Conservation (phyloP, 2,888 invertebrate species). For the Scaptomyza cyrtandrae region DNA sequence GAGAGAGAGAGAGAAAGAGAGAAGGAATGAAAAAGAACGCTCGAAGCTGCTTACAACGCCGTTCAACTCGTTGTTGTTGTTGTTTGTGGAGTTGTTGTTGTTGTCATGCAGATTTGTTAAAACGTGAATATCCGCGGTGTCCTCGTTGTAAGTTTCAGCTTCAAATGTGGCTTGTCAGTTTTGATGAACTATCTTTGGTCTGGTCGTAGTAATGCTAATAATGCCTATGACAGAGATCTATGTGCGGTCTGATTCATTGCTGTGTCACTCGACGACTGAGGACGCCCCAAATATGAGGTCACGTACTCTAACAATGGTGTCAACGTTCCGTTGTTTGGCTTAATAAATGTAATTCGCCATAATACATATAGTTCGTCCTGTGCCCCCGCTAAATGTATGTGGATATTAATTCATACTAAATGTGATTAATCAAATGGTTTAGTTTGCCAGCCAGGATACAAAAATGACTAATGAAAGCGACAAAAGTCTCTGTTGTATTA, state of each 20-base stretch:
- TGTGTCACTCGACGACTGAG: conserved; percentile 1
- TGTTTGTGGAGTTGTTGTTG: conserved; percentile 5
- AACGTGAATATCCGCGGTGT: conserved; percentile 47
- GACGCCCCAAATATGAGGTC: conserved; percentile 58
- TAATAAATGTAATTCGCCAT: conserved; percentile 69
- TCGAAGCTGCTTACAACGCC: conserved; percentile 12
- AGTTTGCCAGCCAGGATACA: conserved; percentile 14
- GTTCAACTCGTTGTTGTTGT: conserved; percentile 1
- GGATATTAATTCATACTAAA: conserved; percentile 70
- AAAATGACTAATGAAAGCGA: conserved; percentile 42
- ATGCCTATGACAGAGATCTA: conserved; percentile 74
- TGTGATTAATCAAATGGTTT: conserved; percentile 67
- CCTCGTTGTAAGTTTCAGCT: conserved; percentile 27
- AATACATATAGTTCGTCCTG: conserved; percentile 17
- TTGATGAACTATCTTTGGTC: conserved; percentile 73
- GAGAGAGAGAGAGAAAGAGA: too few species aligned
- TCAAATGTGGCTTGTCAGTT: conserved; percentile 75
- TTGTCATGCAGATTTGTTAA: conserved; percentile 65
- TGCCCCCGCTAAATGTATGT: conserved; percentile 11
- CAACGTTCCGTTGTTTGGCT: conserved; percentile 68
- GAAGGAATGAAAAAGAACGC: background rate
- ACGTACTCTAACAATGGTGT: conserved; percentile 56
- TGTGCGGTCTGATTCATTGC: conserved; percentile 76
- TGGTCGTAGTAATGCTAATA: conserved; percentile 68
- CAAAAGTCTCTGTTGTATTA: conserved; percentile 9